Percentiles rank a stretch among this genome's conserved stretches.
Evolutionary conservation across 2,797 vertebrate genomes (phyloP).

Genomic region (Babyrousa celebensis): DNA sequence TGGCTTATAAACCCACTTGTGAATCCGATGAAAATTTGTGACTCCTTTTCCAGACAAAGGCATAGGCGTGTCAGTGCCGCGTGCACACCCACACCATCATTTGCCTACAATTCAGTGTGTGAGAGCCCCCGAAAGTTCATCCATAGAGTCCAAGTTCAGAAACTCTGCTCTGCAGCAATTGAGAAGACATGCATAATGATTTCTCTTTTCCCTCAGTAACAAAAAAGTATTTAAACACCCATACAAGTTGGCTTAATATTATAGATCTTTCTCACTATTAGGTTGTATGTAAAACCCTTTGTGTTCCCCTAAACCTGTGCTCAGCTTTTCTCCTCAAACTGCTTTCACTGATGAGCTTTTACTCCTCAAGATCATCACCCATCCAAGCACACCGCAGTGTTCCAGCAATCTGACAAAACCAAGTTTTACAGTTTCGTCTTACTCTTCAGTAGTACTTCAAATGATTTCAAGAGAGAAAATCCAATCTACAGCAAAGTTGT

Average conservation of each 20-base stretch:
- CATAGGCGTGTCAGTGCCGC: neutral
- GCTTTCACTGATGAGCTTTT: constrained; percentile 71
- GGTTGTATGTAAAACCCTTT: constrained; percentile 37
- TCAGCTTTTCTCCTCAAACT: constrained; percentile 52
- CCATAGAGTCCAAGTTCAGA: constrained; percentile 10
- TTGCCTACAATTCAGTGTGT: neutral
- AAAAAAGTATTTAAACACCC: neutral
- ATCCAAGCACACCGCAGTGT: constrained; percentile 24
- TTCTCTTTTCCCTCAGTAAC: constrained; percentile 28
- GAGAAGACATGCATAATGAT: constrained; percentile 16
- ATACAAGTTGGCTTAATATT: neutral
- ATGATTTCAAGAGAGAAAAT: constrained; percentile 47
- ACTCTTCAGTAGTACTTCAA: constrained; percentile 59
- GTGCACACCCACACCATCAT: fast-evolving
- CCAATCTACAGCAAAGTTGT: neutral
- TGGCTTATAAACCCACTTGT: constrained; percentile 16
- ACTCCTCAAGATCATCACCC: constrained; percentile 56
- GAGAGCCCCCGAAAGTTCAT: neutral
- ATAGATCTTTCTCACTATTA: neutral
- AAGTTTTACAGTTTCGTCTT: constrained; percentile 27
- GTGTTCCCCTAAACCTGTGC: constrained; percentile 14
- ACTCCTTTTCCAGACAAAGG: neutral
- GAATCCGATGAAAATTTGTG: neutral
- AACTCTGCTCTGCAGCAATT: constrained; percentile 37
- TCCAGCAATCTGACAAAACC: constrained; percentile 51